phyloP scores from a whole-genome alignment of 2,888 invertebrate species.

The Acrocyrtus sp. region DNA sequence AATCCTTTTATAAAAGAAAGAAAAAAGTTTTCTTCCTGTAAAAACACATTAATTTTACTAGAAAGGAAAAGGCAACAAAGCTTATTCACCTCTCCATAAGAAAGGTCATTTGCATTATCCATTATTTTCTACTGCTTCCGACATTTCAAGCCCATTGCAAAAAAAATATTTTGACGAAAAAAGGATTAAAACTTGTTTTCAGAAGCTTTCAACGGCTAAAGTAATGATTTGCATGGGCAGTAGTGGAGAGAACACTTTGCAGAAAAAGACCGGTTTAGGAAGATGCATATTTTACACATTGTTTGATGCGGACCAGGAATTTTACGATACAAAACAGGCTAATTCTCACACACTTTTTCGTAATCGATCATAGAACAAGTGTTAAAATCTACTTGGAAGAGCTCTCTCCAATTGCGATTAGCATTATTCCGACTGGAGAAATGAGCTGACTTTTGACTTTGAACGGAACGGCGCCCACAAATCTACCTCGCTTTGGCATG shows the following conservation, averaged over 20 bases:
- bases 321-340: too few relatives aligned
- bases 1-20: background rate
- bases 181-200: background rate
- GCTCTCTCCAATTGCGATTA: too few relatives aligned
- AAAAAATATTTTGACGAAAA: background rate
- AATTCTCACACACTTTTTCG: too few relatives aligned
- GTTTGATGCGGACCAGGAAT: too few relatives aligned
- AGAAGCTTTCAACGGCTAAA: background rate
- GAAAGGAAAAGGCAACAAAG: background rate
- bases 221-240: background rate
- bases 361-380: too few relatives aligned
- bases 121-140: background rate
- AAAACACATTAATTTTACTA: background rate
- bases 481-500: too few relatives aligned
- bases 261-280: background rate
- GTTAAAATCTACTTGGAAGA: too few relatives aligned
- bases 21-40: background rate
- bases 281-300: too few relatives aligned
- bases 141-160: background rate
- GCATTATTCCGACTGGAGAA: too few relatives aligned
- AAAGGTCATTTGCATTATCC: background rate
- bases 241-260: background rate
- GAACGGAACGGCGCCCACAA: too few relatives aligned
- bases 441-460: too few relatives aligned
- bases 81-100: background rate